Evolutionary conservation across 37 sponge, comb jelly and placozoan species (phyloP).

Genomic region (Chondrilla cf. caribensis): DNA sequence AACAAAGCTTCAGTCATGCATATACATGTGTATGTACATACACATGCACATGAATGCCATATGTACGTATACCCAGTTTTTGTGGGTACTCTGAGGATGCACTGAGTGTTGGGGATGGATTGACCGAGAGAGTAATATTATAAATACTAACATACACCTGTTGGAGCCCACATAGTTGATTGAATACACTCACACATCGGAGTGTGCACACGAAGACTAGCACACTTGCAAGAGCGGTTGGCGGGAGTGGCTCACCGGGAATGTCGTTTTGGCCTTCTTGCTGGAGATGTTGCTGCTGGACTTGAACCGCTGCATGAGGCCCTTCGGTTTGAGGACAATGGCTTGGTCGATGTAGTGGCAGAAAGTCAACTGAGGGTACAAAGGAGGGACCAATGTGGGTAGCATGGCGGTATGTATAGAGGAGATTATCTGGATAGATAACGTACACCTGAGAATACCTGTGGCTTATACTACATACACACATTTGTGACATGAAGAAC

Average conservation of each 20-base stretch:
- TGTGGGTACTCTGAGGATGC: too few species aligned
- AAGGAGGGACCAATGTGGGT: not conserved
- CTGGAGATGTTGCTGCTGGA: constrained; percentile 17
- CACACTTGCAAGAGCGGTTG: too few species aligned
- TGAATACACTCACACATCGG: too few species aligned
- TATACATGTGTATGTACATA: too few species aligned
- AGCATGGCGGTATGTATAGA: not conserved
- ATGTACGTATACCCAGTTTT: too few species aligned
- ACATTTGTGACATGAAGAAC: not conserved
- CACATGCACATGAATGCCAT: too few species aligned
- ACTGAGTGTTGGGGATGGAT: too few species aligned
- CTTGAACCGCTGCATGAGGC: constrained; percentile 50
- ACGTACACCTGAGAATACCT: not conserved
- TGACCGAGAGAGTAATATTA: too few species aligned
- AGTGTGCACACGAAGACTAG: too few species aligned
- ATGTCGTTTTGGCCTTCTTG: constrained; percentile 39
- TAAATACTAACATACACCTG: too few species aligned
- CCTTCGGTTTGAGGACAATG: constrained; percentile 50
- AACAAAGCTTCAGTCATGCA: too few species aligned
- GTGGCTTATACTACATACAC: constrained; percentile 1
- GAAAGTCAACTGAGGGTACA: constrained; percentile 41
- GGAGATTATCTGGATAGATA: not conserved
- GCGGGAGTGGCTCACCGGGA: constrained; percentile 64
- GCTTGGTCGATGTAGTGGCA: constrained; percentile 52
- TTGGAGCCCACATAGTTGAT: too few species aligned